Base-by-base conservation (phyloP, 2,888 invertebrate genomes). In the Eulithis prunata region DNA sequence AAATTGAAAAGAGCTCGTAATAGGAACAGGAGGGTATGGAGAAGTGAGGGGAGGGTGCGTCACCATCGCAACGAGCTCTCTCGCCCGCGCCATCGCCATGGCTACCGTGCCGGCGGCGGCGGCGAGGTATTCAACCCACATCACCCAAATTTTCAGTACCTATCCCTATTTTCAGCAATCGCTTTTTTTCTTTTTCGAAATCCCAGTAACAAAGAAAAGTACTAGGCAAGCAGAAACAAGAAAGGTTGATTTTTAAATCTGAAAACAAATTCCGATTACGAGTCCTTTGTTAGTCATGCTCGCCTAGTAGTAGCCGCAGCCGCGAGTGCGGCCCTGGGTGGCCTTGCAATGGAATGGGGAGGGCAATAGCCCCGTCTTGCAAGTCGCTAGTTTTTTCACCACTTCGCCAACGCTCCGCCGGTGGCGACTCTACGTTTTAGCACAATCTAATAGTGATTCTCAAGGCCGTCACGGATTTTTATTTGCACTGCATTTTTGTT, bases 291-390 rank as follows among this genome's bases (percentile, higher is more conserved):
- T 10, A 49, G 4, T 49, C 49, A 49, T 49, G 49, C 11, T 49
- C 21, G 49, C 21, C 21, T 49, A 11, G 14, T 14, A 47, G 49
- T 47, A 21, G 47, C 10, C 10, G 49, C 46, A 46, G 75, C 82
- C 88, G 88, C 89, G 84, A 76, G 84, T 93, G 80, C 93, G 91
- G 90, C 91, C 89, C 93, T 93, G 93, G 90, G 90, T 88, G 91
- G 91, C 93, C 93, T 93, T 93, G 93, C 93, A 93, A 85, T 91
- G 91, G 93, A 85, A 86, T 91, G 93, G 89, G 93, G 92, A 92
- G 93, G 93, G 91, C 93, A 93, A 89, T 93, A 90, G 85, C 92
- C 93, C 84, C 90, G 89, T 83, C 89, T 88, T 89, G 81, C 81
- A 82, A 78, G 80, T 83, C 82, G 84, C 86, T 90, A 90, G 66